Evolutionary conservation across 2,888 invertebrate genomes (phyloP).

Genomic region (Gymnosoma rotundatum): DNA sequence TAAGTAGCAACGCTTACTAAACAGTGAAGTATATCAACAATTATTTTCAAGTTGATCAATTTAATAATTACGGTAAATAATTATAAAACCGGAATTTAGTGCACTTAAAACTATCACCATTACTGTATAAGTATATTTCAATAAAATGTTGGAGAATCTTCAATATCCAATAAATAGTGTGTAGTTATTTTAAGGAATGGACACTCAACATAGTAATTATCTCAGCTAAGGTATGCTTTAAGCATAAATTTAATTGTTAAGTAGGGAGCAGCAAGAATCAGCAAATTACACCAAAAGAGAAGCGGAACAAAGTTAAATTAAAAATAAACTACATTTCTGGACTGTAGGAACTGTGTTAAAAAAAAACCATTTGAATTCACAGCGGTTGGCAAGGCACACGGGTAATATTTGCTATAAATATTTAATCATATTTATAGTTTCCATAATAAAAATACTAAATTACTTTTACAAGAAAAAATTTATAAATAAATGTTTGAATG

Average conservation of each 20-base stretch:
- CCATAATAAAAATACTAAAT: slow-evolving; percentile 55
- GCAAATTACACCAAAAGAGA: slow-evolving; percentile 8
- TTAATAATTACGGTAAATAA: no score
- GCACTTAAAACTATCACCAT: background rate
- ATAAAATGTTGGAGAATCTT: background rate
- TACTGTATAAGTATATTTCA: background rate
- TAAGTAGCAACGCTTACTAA: no score
- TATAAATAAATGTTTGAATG: slow-evolving; percentile 21
- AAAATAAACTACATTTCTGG: slow-evolving; percentile 35
- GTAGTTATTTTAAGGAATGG: slow-evolving; percentile 46
- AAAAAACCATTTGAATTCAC: slow-evolving; percentile 52
- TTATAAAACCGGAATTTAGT: background rate
- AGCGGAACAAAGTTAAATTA: slow-evolving; percentile 10
- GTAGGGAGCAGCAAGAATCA: slow-evolving; percentile 27
- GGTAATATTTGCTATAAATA: slow-evolving; percentile 12
- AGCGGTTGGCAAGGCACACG: slow-evolving; percentile 47
- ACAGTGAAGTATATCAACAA: no score
- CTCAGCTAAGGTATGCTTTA: slow-evolving; percentile 59
- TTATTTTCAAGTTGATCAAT: no score
- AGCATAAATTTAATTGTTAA: slow-evolving; percentile 58
- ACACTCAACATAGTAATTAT: slow-evolving; percentile 66
- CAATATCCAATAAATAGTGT: slow-evolving; percentile 26
- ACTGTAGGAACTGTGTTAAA: slow-evolving; percentile 47
- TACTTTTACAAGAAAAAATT: slow-evolving; percentile 15
- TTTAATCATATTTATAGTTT: slow-evolving; percentile 57